Base-by-base conservation (phyloP, 2,113 vertebrate species). In the Progne subis region DNA sequence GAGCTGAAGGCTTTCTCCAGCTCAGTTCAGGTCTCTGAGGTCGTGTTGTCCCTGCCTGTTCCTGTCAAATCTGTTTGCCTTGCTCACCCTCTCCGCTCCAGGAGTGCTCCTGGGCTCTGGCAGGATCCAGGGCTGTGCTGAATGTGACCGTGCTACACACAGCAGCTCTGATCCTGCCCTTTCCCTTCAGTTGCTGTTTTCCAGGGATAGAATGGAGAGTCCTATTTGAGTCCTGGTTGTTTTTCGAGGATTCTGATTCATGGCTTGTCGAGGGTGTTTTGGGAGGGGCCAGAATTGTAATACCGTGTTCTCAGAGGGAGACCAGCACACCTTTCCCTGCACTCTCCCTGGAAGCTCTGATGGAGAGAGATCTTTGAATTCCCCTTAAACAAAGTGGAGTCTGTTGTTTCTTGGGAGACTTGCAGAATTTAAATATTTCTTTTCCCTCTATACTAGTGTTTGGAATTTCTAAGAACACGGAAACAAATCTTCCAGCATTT, bases 41-140 rank as follows among this genome's bases (percentile, higher is more conserved):
- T 91, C 31, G 10, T 13, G 56, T 67, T 95, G 80, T 47, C 79
- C 65, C 77, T 92, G 91, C 94, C 82, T 82, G 64, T 60, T 91
- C 64, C 60, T 49, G 64, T 92, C 89, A 77, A 16, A 71, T 93
- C 91, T 56, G 52, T 57, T 86, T 85, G 88, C 65, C 43, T 63
- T 53, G 70, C 88, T 90, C 85, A 18, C 85, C 61, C 18, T 57
- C 79, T 88, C 71, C 70, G 80, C 50, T 59, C 28, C 69, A 34
- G 56, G 43, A 70, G 46, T 7, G 59, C 79, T 91, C n/a, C 82
- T 63, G 87, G 87, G 92, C 90, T 47, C 70, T 37, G 70, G 75
- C 53, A 79, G 67, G 11, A 11, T 31, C 56, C 72, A 19, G 95
- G 63, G 70, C 83, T 43, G 11, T 12, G 34, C 52, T 90, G 52